Evolutionary conservation across 2,888 invertebrate species (phyloP), one percentile per base, ranked within the genome.

Genomic region (Caenorhabditis virilis): DNA sequence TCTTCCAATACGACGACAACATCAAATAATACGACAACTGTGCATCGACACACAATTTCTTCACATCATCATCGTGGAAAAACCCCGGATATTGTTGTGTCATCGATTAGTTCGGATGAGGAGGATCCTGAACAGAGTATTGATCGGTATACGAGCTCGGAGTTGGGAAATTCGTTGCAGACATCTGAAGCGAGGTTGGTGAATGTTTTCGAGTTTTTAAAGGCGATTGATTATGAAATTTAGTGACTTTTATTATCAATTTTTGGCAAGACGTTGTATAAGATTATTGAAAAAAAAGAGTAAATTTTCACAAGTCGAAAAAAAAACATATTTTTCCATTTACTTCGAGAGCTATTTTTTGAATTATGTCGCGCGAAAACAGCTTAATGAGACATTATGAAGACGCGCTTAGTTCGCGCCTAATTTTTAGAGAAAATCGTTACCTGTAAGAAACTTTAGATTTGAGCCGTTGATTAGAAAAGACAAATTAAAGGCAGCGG

Each of bases 71-170:
- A 63, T 45, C 51, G 66, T 27, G 66, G 66, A 35, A 57, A 60
- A 2, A 66, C 79, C 7, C 78, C 78, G 11, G 78, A 78, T 57
- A 78, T 78, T 41, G 74, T 78, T 1, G 80, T 80, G 15, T 76
- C 78, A 2, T 78, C 78, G 18, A 77, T 79, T 53, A 71, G 72
- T 43, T 77, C 77, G 6, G 79, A 79, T 46, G 79, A 79, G 35
- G 79, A 79, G 27, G 73, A 70, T 53, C 58, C 51, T 36, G 66
- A 62, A 25, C 48, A 27, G 49, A 58, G 55, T 27, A 45, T 51
- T 20, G 74, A 72, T 27, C 43, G 69, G 30, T 61, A 66, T 48
- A 69, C 71, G 18, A 67, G 72, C 50, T 69, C 69, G 25, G 74
- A 72, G 38, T 20, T 64, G 13, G 65, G 60, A 22, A 66, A 60